phyloP scores from a whole-genome alignment of 2,888 invertebrate species.

The Apodemia hepburni region DNA sequence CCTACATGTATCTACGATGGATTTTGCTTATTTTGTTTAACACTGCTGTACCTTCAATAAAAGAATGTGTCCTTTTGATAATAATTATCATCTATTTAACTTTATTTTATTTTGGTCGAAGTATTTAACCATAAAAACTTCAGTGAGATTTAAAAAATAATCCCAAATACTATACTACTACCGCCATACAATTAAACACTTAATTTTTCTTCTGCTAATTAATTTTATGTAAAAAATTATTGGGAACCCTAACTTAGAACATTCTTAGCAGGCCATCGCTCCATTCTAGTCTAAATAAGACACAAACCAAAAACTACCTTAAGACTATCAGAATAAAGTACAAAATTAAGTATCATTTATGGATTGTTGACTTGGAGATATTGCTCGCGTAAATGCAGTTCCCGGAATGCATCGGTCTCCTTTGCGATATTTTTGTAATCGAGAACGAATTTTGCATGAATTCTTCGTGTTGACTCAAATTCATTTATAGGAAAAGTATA shows the following conservation, averaged over 20 bases:
- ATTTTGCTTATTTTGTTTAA: too few relatives aligned
- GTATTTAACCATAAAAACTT: too few relatives aligned
- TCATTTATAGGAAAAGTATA: slow-evolving; percentile 16
- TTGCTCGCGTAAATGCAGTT: slow-evolving; percentile 68
- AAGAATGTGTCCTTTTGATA: too few relatives aligned
- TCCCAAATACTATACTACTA: too few relatives aligned
- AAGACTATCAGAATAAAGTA: slow-evolving; percentile 39
- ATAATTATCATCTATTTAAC: neutral
- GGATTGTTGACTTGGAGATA: slow-evolving; percentile 38
- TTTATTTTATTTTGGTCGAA: neutral
- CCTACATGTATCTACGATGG: too few relatives aligned
- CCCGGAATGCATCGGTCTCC: slow-evolving; percentile 72
- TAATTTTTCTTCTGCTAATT: neutral
- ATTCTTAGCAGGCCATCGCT: slow-evolving; percentile 75
- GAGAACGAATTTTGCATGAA: slow-evolving; percentile 50
- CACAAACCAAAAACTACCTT: slow-evolving; percentile 45
- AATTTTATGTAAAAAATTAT: slow-evolving; percentile 23
- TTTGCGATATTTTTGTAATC: slow-evolving; percentile 68
- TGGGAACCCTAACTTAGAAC: slow-evolving; percentile 48
- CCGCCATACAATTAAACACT: neutral
- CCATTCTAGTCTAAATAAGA: slow-evolving; percentile 41
- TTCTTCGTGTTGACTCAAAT: slow-evolving; percentile 42
- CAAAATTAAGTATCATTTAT: slow-evolving; percentile 41
- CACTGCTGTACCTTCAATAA: too few relatives aligned
- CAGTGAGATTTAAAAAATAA: too few relatives aligned